Evolutionary conservation across 2,888 invertebrate genomes (phyloP).

Genomic region (Phytoseiulus persimilis): DNA sequence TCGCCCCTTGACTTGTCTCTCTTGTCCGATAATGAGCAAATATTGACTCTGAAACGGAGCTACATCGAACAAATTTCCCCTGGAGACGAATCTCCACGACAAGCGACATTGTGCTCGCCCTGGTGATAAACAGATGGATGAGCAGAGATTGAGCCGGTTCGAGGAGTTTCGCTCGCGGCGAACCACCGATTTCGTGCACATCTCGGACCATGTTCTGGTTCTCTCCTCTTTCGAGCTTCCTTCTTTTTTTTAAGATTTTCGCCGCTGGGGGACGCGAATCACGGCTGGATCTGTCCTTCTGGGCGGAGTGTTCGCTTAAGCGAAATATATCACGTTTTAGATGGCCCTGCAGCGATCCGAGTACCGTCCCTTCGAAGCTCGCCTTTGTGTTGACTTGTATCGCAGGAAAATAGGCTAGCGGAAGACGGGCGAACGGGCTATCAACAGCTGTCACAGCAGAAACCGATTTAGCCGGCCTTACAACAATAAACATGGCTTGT

Average conservation of each 20-base stretch:
- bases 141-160: no score
- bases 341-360: no score
- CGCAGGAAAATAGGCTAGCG: not conserved
- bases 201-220: no score
- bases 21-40: slow-evolving; percentile 5
- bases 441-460: slow-evolving; percentile 5
- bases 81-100: not conserved
- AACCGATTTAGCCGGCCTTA: not conserved
- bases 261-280: no score
- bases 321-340: no score
- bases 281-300: no score
- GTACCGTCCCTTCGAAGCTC: not conserved
- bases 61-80: not conserved
- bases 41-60: slow-evolving; percentile 5
- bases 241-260: no score
- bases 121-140: not conserved
- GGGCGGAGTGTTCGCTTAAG: no score
- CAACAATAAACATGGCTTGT: not conserved
- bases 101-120: not conserved
- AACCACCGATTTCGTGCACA: no score
- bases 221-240: no score
- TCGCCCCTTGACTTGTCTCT: not conserved
- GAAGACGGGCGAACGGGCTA: not conserved
- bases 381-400: not conserved
- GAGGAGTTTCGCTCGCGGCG: no score